These are phyloP conservation scores for Scolopax rusticola DNA, from an alignment of 2,797 vertebrate species.

Conservation along the genomic window DNA sequence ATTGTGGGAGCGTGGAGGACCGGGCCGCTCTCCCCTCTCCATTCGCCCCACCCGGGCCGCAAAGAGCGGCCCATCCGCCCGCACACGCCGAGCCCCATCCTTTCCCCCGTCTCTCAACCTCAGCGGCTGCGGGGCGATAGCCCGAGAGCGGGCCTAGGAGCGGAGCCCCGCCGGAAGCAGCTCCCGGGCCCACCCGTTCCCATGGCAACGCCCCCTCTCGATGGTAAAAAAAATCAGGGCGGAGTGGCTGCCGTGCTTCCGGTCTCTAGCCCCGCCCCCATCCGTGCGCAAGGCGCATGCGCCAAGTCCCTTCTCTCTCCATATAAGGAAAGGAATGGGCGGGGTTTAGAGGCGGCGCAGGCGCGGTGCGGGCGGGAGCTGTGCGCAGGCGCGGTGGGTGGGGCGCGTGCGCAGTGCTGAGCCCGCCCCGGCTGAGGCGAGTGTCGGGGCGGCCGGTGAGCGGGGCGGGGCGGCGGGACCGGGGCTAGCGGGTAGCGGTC, in stretches of 20 bases:
- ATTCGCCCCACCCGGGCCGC: fast-evolving
- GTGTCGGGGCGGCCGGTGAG: constrained; percentile 14
- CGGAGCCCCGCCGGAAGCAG: neutral
- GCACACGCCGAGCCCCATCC: too few species aligned
- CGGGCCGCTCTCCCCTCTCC: neutral
- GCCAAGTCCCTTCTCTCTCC: fast-evolving
- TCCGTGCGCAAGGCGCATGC: neutral
- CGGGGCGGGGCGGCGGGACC: neutral
- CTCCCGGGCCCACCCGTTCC: neutral
- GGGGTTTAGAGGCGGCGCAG: fast-evolving
- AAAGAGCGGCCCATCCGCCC: fast-evolving
- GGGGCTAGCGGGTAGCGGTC: neutral
- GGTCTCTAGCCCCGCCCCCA: neutral
- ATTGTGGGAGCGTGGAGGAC: constrained; percentile 45
- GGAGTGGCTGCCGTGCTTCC: neutral
- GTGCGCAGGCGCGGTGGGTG: neutral
- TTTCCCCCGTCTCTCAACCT: fast-evolving
- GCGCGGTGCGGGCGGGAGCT: fast-evolving
- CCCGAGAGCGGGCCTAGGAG: neutral
- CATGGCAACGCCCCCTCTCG: neutral
- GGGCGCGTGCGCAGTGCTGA: neutral
- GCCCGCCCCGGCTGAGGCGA: constrained; percentile 19
- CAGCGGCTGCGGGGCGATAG: fast-evolving
- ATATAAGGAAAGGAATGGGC: fast-evolving
- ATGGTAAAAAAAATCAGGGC: neutral